Evolutionary conservation across 64 coral and sea anemone genomes (phyloP).

Genomic region (Stylophora pistillata): DNA sequence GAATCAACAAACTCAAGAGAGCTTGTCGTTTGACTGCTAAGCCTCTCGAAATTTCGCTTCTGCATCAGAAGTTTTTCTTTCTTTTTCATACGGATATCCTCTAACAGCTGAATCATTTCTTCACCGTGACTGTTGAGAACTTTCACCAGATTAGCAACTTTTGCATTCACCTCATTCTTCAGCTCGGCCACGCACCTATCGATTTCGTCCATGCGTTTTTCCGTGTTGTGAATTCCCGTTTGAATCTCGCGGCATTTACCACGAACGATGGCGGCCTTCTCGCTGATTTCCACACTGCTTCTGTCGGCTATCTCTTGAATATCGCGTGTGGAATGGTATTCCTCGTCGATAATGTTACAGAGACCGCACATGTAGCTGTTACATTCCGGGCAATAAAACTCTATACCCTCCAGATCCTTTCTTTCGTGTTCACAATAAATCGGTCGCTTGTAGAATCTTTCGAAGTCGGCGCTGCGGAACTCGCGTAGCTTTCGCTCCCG

Average conservation of each 20-base stretch:
- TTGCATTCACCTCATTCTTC: constrained; percentile 72
- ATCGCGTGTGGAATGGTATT: constrained; percentile 51
- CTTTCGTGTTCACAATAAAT: constrained; percentile 83
- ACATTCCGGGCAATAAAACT: constrained; percentile 93
- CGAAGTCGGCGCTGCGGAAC: constrained; percentile 67
- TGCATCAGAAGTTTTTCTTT: constrained; percentile 78
- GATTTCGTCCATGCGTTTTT: constrained; percentile 45
- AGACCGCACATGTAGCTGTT: constrained; percentile 81
- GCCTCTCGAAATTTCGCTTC: constrained; percentile 59
- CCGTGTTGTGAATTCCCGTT: constrained; percentile 44
- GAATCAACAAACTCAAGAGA: constrained; percentile 79
- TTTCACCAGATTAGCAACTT: constrained; percentile 65
- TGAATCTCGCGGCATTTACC: constrained; percentile 47
- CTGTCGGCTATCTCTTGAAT: constrained; percentile 59
- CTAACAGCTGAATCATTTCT: constrained; percentile 73
- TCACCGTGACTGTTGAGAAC: constrained; percentile 71
- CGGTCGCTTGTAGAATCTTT: constrained; percentile 59
- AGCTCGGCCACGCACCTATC: constrained; percentile 67
- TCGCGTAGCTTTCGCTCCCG: constrained; percentile 28
- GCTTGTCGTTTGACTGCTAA: constrained; percentile 64
- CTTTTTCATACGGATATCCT: constrained; percentile 79
- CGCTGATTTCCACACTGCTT: constrained; percentile 35
- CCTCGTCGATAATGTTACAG: constrained; percentile 70
- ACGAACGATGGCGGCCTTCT: constrained; percentile 37
- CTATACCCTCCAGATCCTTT: constrained; percentile 80